These are phyloP conservation scores for Heptranchias perlo DNA, from an alignment of 2,113 vertebrate species.

Conservation along the genomic window DNA sequence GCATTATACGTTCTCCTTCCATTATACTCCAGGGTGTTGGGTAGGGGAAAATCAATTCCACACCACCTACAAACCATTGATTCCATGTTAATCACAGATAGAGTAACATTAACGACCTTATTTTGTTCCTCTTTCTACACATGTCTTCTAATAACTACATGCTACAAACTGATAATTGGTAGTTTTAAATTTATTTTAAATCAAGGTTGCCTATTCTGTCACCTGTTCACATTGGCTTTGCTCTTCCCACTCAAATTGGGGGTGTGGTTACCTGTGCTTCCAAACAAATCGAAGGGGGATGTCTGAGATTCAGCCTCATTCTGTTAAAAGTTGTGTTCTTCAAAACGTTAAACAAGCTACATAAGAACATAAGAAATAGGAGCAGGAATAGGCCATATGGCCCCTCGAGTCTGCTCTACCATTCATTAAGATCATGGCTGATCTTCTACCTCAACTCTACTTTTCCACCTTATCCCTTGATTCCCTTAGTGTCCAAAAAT, in stretches of 20 bases:
- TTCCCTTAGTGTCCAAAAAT: no score
- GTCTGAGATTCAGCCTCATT: not conserved
- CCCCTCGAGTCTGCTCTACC: no score
- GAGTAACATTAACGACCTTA: not conserved
- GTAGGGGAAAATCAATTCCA: not conserved
- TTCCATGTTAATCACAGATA: not conserved
- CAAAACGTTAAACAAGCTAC: not conserved
- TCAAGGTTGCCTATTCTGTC: not conserved
- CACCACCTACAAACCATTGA: not conserved
- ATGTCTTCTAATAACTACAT: not conserved
- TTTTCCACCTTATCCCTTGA: no score
- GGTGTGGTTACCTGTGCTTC: not conserved
- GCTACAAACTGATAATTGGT: not conserved
- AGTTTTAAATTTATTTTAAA: not conserved
- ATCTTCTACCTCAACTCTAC: no score
- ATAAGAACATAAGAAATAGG: no score
- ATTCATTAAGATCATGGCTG: no score
- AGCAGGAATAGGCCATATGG: no score
- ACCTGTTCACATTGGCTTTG: not conserved
- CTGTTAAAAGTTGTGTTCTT: not conserved
- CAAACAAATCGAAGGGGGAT: not conserved
- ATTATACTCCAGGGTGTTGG: not conserved
- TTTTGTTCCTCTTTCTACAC: not conserved
- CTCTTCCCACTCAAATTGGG: not conserved
- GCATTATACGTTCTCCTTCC: not conserved